phyloP scores from a whole-genome alignment of 2,113 vertebrate species.

The Hemiprocne comata region DNA sequence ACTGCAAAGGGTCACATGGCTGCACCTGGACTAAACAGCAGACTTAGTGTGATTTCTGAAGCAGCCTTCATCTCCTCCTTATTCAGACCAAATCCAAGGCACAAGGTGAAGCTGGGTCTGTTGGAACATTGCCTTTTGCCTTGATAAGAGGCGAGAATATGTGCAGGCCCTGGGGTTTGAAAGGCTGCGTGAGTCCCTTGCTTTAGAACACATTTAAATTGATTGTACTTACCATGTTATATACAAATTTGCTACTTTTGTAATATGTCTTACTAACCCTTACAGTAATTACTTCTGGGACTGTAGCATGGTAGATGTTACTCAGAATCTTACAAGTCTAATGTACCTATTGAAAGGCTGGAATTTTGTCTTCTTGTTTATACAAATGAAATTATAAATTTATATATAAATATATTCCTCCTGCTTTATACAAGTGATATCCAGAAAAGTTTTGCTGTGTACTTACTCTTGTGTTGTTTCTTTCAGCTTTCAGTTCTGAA shows the following conservation, averaged over 20 bases:
- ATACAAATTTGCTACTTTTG: background rate
- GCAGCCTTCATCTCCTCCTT: background rate
- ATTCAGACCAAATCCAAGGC: background rate
- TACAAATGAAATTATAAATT: background rate
- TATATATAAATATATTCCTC: background rate
- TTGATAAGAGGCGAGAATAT: background rate
- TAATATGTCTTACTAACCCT: background rate
- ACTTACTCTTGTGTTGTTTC: conserved; percentile 96
- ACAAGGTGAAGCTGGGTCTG: background rate
- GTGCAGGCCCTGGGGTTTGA: background rate
- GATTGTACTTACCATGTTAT: background rate
- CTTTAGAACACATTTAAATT: background rate
- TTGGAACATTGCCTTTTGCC: background rate
- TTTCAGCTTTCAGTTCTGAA: conserved; percentile 97
- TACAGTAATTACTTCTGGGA: background rate
- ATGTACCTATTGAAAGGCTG: background rate
- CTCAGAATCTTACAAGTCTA: background rate
- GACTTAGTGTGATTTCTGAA: background rate
- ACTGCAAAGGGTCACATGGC: background rate
- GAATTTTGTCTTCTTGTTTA: background rate
- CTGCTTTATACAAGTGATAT: background rate
- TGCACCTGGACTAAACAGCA: background rate
- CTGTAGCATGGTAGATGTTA: background rate
- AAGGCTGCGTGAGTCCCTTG: background rate
- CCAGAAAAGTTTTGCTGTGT: background rate